Base-by-base conservation (phyloP, 2,113 vertebrate species). In the Delphinus delphis region DNA sequence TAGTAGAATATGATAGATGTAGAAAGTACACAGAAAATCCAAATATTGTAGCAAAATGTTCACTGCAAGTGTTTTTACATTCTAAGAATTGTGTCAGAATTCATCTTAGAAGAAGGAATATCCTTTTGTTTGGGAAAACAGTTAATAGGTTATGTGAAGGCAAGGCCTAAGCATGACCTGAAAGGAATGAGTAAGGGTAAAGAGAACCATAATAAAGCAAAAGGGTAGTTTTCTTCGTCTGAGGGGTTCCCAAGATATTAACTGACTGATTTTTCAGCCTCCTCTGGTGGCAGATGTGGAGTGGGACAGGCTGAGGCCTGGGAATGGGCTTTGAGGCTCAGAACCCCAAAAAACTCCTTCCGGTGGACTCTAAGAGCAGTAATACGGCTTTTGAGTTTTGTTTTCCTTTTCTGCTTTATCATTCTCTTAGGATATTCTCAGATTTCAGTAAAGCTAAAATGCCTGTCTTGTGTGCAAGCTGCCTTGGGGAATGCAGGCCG, bases 401-500 rank as follows among this genome's bases (percentile, higher is more conserved):
- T 87, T 94, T 96, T 84, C 38, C 65, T 67, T 53, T 90, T 53
- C 41, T 31, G 41, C 36, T 21, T 41, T 65, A 36, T 82, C 53
- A 68, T 36, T 81, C 36, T 79, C 81, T 79, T 53, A 86, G 73
- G 82, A 73, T 62, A 68, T 20, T 23, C 41, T 91, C 25, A 70
- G 67, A 77, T 70, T 74, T 97, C 60, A 71, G 76, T 33, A 73
- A 96, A 96, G 80, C 65, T 93, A 70, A 47, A 62, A 94, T 63
- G 28, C 31, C 55, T 83, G n/a, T 73, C 58, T 82, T 63, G 21
- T 74, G 38, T 62, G 38, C 38, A 38, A 67, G 50, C 67, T 38
- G 23, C 77, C 60, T 83, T 33, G 44, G 80, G 76, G 41, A 81
- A 68, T 10, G n/a, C 55, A 58, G 55, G 81, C 74, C 10, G 4